phyloP scores from a whole-genome alignment of 2,888 invertebrate species.

The Tetragonula carbonaria region DNA sequence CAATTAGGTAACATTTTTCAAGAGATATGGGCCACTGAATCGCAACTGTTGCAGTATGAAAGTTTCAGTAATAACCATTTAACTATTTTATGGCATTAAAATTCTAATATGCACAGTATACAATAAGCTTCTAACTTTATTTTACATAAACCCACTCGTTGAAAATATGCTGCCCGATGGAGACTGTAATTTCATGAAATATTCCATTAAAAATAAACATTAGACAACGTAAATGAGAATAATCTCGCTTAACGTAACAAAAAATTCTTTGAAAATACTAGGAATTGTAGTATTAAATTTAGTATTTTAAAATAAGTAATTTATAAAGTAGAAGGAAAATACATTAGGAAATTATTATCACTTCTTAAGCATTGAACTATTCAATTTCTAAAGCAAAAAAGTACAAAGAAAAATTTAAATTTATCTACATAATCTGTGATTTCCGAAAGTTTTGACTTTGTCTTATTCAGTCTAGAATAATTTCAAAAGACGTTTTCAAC shows the following conservation, averaged over 20 bases:
- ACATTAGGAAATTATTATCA: too few species aligned
- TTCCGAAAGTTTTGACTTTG: too few species aligned
- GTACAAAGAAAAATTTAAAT: too few species aligned
- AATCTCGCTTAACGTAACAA: background rate
- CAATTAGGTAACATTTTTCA: conserved; percentile 22
- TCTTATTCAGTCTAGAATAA: too few species aligned
- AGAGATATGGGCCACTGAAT: background rate
- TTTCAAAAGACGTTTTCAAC: too few species aligned
- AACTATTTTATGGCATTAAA: conserved; percentile 22
- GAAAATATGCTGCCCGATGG: background rate
- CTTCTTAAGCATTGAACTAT: too few species aligned
- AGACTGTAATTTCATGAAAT: background rate
- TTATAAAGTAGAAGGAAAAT: too few species aligned
- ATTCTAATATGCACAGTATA: conserved; percentile 10
- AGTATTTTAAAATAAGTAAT: too few species aligned
- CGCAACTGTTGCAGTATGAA: background rate
- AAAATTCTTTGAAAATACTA: too few species aligned
- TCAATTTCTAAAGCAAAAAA: too few species aligned
- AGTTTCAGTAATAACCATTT: conserved; percentile 26
- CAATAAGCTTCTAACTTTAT: conserved; percentile 2
- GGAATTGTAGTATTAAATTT: too few species aligned
- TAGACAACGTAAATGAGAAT: background rate
- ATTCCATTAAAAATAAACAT: background rate
- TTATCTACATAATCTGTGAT: too few species aligned
- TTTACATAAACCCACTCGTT: background rate